Percentiles rank a stretch among this genome's conserved stretches.
Conservation (phyloP, 1,140 invertebrate genomes). For the Drosophila tristis region DNA sequence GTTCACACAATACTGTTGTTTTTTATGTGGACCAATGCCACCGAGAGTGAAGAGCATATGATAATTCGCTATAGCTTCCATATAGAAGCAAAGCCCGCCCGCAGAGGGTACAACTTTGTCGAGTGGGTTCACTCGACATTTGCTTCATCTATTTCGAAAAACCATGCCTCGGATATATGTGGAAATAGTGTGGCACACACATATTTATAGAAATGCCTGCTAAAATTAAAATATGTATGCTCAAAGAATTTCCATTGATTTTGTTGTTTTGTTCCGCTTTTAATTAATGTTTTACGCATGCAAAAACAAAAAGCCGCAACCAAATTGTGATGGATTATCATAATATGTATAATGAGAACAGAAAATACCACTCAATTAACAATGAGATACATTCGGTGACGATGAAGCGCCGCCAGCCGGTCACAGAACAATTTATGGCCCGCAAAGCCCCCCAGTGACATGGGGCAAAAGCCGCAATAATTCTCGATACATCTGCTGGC, state of each 20-base stretch:
- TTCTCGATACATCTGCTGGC: conserved; percentile 3
- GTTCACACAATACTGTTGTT: neutral
- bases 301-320: conserved; percentile 1
- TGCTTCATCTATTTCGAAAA: neutral
- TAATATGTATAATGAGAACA: conserved; percentile 13
- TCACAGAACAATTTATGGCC: conserved; percentile 39
- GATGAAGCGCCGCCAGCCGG: conserved; percentile 22
- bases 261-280: neutral
- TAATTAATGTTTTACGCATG: neutral
- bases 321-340: conserved; percentile 39
- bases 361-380: conserved; percentile 33
- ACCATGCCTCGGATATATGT: conserved; percentile 25
- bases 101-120: neutral
- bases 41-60: too few species aligned
- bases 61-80: too few species aligned
- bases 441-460: conserved; percentile 48
- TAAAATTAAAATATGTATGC: conserved; percentile 50
- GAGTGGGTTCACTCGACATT: too few species aligned
- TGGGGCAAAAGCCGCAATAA: conserved; percentile 36
- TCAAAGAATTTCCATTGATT: conserved; percentile 15
- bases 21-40: neutral
- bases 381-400: conserved; percentile 14
- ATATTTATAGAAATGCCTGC: conserved; percentile 68
- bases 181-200: conserved; percentile 41
- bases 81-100: too few species aligned